Evolutionary conservation across 2,797 vertebrate genomes (phyloP).

Genomic region (Pangasius macronema): DNA sequence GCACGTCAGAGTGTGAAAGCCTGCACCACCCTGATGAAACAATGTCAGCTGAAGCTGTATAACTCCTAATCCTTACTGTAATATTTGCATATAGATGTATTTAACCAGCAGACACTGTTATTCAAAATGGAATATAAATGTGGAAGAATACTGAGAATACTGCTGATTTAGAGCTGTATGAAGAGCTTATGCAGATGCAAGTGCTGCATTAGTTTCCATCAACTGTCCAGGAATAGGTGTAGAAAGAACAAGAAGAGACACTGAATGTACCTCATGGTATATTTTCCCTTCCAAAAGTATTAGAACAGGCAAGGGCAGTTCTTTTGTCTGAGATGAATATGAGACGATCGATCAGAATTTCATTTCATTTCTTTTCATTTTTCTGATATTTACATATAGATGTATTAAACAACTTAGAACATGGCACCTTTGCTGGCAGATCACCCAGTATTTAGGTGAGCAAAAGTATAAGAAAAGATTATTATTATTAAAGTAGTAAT

Average conservation of each 20-base stretch:
- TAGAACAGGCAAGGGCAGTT: too few species aligned
- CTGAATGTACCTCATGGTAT: background rate
- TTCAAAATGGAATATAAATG: background rate
- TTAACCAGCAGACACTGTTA: background rate
- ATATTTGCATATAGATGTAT: background rate
- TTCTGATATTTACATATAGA: background rate
- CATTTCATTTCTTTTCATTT: too few species aligned
- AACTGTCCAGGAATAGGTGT: background rate
- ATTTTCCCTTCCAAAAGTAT: too few species aligned
- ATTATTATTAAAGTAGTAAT: background rate
- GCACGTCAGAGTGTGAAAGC: background rate
- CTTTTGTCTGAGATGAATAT: background rate
- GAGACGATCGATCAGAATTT: background rate
- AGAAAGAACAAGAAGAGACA: background rate
- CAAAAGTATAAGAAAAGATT: background rate
- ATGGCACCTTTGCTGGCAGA: too few species aligned
- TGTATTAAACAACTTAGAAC: background rate
- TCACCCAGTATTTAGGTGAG: background rate
- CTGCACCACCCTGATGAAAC: background rate
- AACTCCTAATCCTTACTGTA: background rate
- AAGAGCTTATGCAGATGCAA: background rate
- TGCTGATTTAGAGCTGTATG: background rate
- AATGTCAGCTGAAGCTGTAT: background rate
- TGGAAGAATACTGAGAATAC: background rate
- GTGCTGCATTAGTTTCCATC: background rate